Conservation (phyloP, 2,888 invertebrate species). For the Hirtodrosophila histrioides region DNA sequence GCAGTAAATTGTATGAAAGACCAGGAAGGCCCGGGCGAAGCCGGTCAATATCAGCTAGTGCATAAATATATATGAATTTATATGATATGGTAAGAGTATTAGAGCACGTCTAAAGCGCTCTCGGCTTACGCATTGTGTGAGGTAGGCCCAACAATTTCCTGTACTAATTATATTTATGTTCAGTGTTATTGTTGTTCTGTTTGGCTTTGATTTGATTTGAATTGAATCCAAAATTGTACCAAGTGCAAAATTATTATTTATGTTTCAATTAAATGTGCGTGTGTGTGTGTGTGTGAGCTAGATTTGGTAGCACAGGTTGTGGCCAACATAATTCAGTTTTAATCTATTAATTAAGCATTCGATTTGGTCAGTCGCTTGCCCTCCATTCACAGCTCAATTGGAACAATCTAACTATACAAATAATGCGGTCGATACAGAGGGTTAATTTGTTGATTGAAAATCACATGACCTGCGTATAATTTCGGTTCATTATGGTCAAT, state of each 20-base stretch:
- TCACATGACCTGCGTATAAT: constrained; percentile 47
- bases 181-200: constrained; percentile 18
- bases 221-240: constrained; percentile 29
- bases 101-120: too few relatives aligned
- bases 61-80: too few relatives aligned
- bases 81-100: too few relatives aligned
- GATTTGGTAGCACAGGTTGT: constrained; percentile 21
- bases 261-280: constrained; percentile 64
- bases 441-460: constrained; percentile 72
- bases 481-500: constrained; percentile 54
- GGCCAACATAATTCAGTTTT: constrained; percentile 64
- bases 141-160: constrained; percentile 4
- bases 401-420: constrained; percentile 59
- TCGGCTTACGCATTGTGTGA: too few relatives aligned
- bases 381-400: constrained; percentile 37
- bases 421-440: constrained; percentile 59
- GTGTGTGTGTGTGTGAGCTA: constrained; percentile 4
- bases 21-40: too few relatives aligned
- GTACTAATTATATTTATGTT: constrained; percentile 43
- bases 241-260: constrained; percentile 66
- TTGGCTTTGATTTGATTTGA: constrained; percentile 49
- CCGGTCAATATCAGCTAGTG: too few relatives aligned
- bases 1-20: too few relatives aligned
- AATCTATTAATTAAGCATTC: constrained; percentile 75
- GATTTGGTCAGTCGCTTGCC: constrained; percentile 43